These are phyloP conservation scores for Phataginus tetradactyla DNA, from an alignment of 2,797 vertebrate genomes.

Conservation along the genomic window DNA sequence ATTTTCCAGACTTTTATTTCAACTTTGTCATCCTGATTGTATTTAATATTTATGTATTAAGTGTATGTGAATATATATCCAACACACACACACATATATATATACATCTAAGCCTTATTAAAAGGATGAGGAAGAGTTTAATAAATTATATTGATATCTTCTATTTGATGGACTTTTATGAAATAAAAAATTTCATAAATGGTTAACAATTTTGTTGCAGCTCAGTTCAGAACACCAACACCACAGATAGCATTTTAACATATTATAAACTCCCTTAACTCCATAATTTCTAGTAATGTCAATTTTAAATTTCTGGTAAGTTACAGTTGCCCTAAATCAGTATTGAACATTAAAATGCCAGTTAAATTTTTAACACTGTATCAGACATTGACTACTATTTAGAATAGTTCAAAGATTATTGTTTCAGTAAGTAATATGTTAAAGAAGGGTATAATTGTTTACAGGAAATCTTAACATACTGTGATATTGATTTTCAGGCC, in stretches of 20 bases:
- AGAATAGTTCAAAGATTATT: not conserved
- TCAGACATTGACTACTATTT: not conserved
- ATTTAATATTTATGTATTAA: not conserved
- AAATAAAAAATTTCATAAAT: not conserved
- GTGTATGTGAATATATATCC: not conserved
- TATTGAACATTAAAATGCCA: constrained; percentile 2
- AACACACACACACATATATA: not conserved
- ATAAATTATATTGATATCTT: not conserved
- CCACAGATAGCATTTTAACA: not conserved
- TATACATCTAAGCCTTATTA: not conserved
- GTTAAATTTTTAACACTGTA: not conserved
- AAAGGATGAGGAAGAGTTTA: not conserved
- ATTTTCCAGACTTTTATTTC: not conserved
- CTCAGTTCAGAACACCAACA: not conserved
- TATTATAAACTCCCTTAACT: not conserved
- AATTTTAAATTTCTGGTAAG: constrained; percentile 34
- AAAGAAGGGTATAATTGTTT: constrained; percentile 45
- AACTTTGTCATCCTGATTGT: not conserved
- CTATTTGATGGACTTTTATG: constrained; percentile 1
- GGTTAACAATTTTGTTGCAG: not conserved
- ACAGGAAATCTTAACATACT: not conserved
- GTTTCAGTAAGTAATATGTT: constrained; percentile 40
- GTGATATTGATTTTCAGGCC: not conserved
- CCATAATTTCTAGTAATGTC: not conserved
- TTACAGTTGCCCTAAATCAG: not conserved